Conservation (phyloP, 2,888 invertebrate species). For the Luperina nickerlii region DNA sequence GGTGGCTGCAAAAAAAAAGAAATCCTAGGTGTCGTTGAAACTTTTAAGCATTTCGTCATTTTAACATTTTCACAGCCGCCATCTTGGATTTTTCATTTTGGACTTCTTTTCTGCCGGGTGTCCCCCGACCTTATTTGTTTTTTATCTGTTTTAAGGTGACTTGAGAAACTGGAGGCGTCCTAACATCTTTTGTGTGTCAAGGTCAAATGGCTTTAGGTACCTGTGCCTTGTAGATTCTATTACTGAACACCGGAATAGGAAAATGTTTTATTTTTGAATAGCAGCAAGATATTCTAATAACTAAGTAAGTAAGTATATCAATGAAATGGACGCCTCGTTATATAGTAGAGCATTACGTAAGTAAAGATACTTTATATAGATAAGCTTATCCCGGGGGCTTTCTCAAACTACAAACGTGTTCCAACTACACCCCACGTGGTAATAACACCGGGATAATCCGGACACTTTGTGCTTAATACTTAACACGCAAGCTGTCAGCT, state of each 20-base stretch:
- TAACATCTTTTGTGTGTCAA: neutral
- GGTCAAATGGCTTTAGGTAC: slow-evolving; percentile 2
- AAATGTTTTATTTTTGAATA: neutral
- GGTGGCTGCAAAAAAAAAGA: too few relatives aligned
- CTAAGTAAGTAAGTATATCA: neutral
- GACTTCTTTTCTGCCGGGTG: too few relatives aligned
- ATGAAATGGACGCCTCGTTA: neutral
- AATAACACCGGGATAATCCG: neutral
- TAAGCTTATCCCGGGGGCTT: neutral
- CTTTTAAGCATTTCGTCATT: too few relatives aligned
- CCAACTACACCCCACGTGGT: neutral
- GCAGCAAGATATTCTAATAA: neutral
- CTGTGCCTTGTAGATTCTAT: neutral
- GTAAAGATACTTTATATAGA: neutral
- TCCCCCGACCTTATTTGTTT: too few relatives aligned
- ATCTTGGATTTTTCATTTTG: too few relatives aligned
- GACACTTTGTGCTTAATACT: neutral
- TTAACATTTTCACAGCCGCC: too few relatives aligned
- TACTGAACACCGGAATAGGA: neutral
- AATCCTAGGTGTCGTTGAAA: too few relatives aligned
- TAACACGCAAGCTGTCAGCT: neutral
- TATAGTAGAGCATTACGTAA: neutral
- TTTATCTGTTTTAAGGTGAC: slow-evolving; percentile 2
- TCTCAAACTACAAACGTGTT: slow-evolving; percentile 7
- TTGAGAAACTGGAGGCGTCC: slow-evolving; percentile 30